Percentiles rank a stretch among this genome's conserved stretches.
These are phyloP conservation scores for Coelopa pilipes DNA, from an alignment of 2,888 invertebrate genomes.

Conservation along the genomic window DNA sequence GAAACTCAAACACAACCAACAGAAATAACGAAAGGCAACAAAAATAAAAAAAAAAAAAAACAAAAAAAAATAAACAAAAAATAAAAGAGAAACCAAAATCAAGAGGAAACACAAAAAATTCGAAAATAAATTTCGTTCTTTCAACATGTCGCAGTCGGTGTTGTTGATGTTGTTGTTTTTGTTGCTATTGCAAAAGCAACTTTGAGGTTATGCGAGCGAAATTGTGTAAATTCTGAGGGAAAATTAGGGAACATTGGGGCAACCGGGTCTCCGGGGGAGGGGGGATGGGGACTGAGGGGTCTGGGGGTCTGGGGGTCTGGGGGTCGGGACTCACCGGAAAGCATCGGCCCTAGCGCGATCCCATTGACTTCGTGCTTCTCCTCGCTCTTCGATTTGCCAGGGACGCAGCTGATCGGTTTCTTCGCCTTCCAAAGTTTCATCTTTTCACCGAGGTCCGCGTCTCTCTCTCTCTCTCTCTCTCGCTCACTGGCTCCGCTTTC, in stretches of 20 bases:
- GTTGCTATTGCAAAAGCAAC: constrained; percentile 19
- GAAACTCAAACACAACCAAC: constrained; percentile 30
- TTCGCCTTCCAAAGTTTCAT: constrained; percentile 68
- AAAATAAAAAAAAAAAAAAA: not conserved
- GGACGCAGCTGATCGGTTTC: constrained; percentile 66
- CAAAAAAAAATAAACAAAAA: constrained; percentile 46
- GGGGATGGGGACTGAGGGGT: too few relatives aligned
- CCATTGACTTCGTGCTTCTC: constrained; percentile 52
- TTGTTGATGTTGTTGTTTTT: constrained; percentile 34
- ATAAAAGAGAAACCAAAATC: constrained; percentile 59
- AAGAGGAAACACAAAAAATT: constrained; percentile 43
- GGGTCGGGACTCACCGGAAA: constrained; percentile 57
- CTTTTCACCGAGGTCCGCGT: constrained; percentile 28
- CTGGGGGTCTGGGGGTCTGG: too few relatives aligned
- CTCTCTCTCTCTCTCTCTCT: too few relatives aligned
- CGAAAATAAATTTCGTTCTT: constrained; percentile 31
- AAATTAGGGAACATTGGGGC: not conserved
- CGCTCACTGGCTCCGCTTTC: too few relatives aligned
- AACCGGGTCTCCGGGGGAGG: too few relatives aligned
- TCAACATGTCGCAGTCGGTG: not conserved
- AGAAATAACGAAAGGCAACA: not conserved
- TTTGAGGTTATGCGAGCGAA: constrained; percentile 30
- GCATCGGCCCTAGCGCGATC: constrained; percentile 62
- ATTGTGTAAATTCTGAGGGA: constrained; percentile 9
- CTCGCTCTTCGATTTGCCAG: constrained; percentile 64